These are phyloP conservation scores for Diceros bicornis DNA, from an alignment of 2,797 vertebrate species.

Conservation along the genomic window DNA sequence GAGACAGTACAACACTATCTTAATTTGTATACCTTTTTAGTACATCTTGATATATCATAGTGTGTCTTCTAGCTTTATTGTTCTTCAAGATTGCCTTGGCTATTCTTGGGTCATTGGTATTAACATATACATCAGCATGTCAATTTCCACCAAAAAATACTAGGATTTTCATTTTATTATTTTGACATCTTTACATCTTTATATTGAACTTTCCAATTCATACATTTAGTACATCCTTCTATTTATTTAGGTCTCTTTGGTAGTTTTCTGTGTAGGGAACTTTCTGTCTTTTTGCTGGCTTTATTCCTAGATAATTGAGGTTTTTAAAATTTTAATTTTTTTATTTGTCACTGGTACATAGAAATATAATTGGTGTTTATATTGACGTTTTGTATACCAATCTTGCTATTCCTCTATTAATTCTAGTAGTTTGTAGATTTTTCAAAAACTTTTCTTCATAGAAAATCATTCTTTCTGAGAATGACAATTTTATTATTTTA, in stretches of 20 bases:
- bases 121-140: not conserved
- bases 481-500: not conserved
- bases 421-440: not conserved
- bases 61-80: not conserved
- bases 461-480: not conserved
- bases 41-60: not conserved
- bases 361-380: constrained; percentile 36
- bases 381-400: not conserved
- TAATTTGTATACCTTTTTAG: not conserved
- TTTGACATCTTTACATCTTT: not conserved
- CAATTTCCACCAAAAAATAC: not conserved
- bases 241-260: not conserved
- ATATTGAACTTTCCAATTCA: not conserved
- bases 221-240: not conserved
- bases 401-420: not conserved
- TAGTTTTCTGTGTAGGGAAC: not conserved
- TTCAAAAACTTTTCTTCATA: not conserved
- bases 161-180: not conserved
- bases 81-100: not conserved
- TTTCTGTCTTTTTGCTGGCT: not conserved
- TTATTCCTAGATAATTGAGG: not conserved
- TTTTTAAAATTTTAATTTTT: not conserved
- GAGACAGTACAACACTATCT: not conserved
- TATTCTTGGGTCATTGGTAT: not conserved
- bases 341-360: not conserved